phyloP scores from a whole-genome alignment of 1,140 invertebrate species.

The Heliconius hermathena region DNA sequence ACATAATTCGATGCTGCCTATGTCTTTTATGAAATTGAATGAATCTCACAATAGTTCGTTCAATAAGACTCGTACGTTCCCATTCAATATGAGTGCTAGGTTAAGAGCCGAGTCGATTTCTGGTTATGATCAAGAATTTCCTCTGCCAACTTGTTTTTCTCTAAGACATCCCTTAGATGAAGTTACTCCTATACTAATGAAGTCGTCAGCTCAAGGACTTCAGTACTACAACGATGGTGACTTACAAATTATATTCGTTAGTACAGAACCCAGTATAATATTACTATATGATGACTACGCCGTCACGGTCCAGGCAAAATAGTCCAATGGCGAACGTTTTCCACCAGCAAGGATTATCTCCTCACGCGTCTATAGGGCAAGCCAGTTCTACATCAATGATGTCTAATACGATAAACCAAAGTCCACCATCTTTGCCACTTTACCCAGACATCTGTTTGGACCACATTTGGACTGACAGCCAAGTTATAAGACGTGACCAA shows the following conservation, averaged over 20 bases:
- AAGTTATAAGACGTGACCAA: constrained; percentile 79
- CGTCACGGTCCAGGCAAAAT: constrained; percentile 80
- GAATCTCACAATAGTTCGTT: constrained; percentile 68
- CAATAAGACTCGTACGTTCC: constrained; percentile 56
- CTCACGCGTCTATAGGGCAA: constrained; percentile 76
- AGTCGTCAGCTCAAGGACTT: constrained; percentile 81
- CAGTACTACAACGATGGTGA: constrained; percentile 80
- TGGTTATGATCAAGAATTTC: constrained; percentile 68
- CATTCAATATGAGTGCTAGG: constrained; percentile 69
- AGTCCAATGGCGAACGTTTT: constrained; percentile 84
- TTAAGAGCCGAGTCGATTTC: constrained; percentile 65
- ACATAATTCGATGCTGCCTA: constrained; percentile 64
- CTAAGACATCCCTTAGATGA: constrained; percentile 94
- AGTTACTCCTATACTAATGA: constrained; percentile 91
- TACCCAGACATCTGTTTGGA: constrained; percentile 93
- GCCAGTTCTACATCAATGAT: constrained; percentile 75
- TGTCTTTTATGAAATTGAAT: constrained; percentile 63
- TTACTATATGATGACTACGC: constrained; percentile 86
- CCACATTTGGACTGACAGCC: constrained; percentile 92
- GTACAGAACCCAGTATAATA: constrained; percentile 81
- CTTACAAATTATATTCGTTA: constrained; percentile 81
- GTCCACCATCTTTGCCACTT: constrained; percentile 85
- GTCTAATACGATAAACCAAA: constrained; percentile 56
- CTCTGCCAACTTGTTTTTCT: constrained; percentile 89
- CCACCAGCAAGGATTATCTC: constrained; percentile 75